phyloP scores from a whole-genome alignment of 2,797 vertebrate genomes.

The Botia almorhae region DNA sequence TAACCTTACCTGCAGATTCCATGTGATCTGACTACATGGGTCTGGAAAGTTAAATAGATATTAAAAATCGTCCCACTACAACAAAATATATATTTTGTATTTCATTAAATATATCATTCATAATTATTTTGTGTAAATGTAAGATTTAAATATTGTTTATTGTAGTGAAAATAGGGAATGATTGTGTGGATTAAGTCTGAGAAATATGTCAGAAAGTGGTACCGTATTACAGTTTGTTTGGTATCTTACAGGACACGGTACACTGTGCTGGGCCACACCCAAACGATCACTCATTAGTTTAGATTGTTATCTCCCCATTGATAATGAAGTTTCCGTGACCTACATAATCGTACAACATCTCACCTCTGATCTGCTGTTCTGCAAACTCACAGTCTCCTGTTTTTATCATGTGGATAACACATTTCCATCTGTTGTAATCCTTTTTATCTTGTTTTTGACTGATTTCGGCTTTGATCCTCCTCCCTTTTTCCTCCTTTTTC shows the following conservation, averaged over 20 bases:
- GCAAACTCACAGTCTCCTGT: conserved; percentile 5
- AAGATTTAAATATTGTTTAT: too few species aligned
- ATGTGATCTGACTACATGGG: neutral
- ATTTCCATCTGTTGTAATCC: conserved; percentile 46
- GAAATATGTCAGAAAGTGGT: neutral
- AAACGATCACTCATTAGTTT: neutral
- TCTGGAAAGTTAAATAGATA: neutral
- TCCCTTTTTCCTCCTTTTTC: conserved; percentile 49
- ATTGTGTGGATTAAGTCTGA: too few species aligned
- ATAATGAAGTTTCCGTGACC: conserved; percentile 18
- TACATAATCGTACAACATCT: conserved; percentile 12
- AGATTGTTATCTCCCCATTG: conserved; percentile 7
- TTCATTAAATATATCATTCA: too few species aligned
- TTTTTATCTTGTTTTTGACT: conserved; percentile 41
- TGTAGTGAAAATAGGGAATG: too few species aligned
- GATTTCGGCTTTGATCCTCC: conserved; percentile 54
- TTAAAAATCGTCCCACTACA: neutral
- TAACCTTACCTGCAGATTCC: neutral
- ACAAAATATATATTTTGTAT: too few species aligned
- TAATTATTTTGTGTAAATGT: too few species aligned
- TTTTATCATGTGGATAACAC: conserved; percentile 43
- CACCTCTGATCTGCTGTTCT: conserved; percentile 9
- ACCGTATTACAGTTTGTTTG: neutral
- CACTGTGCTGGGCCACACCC: neutral
- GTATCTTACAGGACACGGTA: neutral